phyloP scores from a whole-genome alignment of 1,140 invertebrate genomes.

The Micrasema longulum region DNA sequence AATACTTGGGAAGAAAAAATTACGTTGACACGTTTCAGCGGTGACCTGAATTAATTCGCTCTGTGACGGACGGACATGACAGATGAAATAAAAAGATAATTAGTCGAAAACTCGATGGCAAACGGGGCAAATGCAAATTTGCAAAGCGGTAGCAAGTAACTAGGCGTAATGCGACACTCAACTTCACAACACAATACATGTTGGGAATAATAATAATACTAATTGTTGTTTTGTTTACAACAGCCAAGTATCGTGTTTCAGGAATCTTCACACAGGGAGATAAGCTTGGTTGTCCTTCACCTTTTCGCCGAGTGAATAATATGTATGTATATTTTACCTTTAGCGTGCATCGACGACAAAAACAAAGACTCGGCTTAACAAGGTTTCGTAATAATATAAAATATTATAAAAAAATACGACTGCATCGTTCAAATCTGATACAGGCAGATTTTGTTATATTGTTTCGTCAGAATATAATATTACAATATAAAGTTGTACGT shows the following conservation, averaged over 20 bases:
- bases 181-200: neutral
- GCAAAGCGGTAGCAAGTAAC: neutral
- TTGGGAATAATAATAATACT: too few relatives aligned
- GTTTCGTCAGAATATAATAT: too few relatives aligned
- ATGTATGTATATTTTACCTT: neutral
- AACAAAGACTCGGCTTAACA: neutral
- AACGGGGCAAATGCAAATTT: conserved; percentile 17
- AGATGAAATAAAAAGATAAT: conserved; percentile 18
- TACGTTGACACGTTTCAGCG: conserved; percentile 1
- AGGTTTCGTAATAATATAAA: neutral
- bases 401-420: too few relatives aligned
- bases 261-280: neutral
- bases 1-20: neutral
- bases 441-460: too few relatives aligned
- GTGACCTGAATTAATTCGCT: conserved; percentile 21
- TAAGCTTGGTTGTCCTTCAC: conserved; percentile 13
- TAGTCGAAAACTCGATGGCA: neutral
- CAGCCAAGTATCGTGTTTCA: neutral
- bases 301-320: neutral
- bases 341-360: neutral
- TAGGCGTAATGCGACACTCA: too few relatives aligned
- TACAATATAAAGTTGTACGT: too few relatives aligned
- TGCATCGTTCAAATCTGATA: too few relatives aligned
- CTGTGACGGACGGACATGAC: conserved; percentile 9
- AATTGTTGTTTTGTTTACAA: too few relatives aligned